phyloP scores from a whole-genome alignment of 2,797 vertebrate genomes.

The Chloroceryle inda region DNA sequence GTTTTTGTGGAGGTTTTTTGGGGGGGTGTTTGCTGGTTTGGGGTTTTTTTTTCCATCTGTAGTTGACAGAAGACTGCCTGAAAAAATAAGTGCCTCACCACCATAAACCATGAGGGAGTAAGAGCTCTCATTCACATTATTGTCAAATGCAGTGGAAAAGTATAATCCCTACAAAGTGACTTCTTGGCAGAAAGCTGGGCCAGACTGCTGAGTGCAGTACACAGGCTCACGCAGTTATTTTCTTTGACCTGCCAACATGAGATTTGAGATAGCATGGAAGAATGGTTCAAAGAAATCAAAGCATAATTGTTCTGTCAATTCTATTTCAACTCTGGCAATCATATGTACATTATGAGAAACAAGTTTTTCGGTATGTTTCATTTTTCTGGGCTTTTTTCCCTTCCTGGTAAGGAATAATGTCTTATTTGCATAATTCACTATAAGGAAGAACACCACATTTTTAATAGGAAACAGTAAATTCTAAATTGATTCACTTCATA shows the following conservation, averaged over 20 bases:
- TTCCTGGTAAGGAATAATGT: not conserved
- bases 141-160: not conserved
- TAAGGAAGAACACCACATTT: not conserved
- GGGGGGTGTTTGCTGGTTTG: too few relatives aligned
- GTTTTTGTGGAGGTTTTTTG: not conserved
- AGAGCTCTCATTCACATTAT: not conserved
- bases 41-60: not conserved
- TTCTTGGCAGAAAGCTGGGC: not conserved
- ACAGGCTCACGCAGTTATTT: not conserved
- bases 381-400: not conserved
- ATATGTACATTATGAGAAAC: not conserved
- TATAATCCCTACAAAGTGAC: not conserved
- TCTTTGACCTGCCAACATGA: not conserved
- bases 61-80: not conserved
- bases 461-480: not conserved
- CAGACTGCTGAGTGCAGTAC: not conserved
- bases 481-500: not conserved
- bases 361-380: not conserved
- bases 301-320: not conserved
- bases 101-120: not conserved
- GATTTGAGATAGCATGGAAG: conserved; percentile 3
- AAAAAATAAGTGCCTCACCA: not conserved
- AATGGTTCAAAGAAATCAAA: not conserved
- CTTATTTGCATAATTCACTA: not conserved
- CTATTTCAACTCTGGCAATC: not conserved